These are phyloP conservation scores for Ambastaia sidthimunki DNA, from an alignment of 2,797 vertebrate species.

Conservation along the genomic window DNA sequence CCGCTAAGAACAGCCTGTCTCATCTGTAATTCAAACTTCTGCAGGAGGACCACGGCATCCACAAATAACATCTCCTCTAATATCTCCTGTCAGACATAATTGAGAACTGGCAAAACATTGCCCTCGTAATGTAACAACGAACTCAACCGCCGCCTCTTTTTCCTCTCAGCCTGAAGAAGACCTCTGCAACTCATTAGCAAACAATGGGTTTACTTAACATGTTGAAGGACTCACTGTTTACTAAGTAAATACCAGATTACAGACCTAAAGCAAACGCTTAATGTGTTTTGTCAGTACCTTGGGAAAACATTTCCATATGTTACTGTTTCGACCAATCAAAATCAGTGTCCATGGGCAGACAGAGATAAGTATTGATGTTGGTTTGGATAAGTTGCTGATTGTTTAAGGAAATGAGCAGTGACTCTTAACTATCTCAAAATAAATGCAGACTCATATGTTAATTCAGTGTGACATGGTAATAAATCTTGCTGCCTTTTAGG, in stretches of 20 bases:
- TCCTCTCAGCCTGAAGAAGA: not conserved
- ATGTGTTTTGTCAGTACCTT: not conserved
- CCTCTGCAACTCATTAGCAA: constrained; percentile 9
- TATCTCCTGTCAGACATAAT: constrained; percentile 12
- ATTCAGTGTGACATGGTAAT: constrained; percentile 60
- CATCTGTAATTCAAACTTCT: constrained; percentile 71
- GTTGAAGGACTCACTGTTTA: not conserved
- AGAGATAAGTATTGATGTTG: not conserved
- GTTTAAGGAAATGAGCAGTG: constrained; percentile 2
- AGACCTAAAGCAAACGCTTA: not conserved
- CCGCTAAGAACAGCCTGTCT: constrained; percentile 40
- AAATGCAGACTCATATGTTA: constrained; percentile 40
- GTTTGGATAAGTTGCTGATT: not conserved
- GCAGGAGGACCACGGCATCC: constrained; percentile 14
- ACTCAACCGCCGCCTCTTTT: not conserved
- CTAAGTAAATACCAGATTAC: not conserved
- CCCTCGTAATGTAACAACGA: not conserved
- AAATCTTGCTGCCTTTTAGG: constrained; percentile 65
- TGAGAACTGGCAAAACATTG: constrained; percentile 31
- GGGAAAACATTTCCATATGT: not conserved
- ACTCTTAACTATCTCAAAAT: constrained; percentile 19
- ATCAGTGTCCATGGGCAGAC: not conserved
- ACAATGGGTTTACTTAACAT: constrained; percentile 4
- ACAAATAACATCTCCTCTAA: constrained; percentile 38
- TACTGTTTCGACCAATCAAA: not conserved